Percentiles rank a stretch among this genome's conserved stretches.
phyloP scores from a whole-genome alignment of 2,888 invertebrate genomes.

The Neoscelio sp. region DNA sequence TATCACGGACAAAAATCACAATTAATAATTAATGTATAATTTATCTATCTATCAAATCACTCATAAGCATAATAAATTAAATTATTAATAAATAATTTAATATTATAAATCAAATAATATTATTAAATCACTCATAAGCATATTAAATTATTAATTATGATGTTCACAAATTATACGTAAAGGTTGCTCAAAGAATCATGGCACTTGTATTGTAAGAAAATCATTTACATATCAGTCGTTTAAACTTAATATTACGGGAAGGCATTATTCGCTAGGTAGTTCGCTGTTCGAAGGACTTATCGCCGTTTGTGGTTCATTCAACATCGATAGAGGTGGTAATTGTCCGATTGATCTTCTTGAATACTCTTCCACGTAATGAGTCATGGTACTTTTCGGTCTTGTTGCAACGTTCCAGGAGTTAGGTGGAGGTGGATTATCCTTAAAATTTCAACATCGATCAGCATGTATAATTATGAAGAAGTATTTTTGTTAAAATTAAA shows the following conservation, averaged over 20 bases:
- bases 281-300: constrained; percentile 80
- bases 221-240: constrained; percentile 47
- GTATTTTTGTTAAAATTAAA: constrained; percentile 3
- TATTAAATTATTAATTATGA: constrained; percentile 6
- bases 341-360: constrained; percentile 78
- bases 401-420: constrained; percentile 78
- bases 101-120: background rate
- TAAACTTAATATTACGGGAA: constrained; percentile 29
- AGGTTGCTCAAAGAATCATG: background rate
- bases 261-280: constrained; percentile 71
- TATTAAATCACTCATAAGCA: background rate
- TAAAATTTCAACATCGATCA: too few relatives aligned
- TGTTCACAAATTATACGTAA: background rate
- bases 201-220: constrained; percentile 31
- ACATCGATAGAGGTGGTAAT: constrained; percentile 75
- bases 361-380: constrained; percentile 78
- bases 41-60: background rate
- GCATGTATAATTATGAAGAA: too few relatives aligned
- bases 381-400: constrained; percentile 78
- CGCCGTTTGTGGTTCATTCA: constrained; percentile 76
- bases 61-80: background rate
- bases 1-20: background rate
- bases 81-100: too few relatives aligned
- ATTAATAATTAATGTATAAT: constrained; percentile 6
- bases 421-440: constrained; percentile 76